Evolutionary conservation across 2,113 vertebrate species (phyloP), one percentile per base, ranked within the genome.

Genomic region (Anas platyrhynchos): DNA sequence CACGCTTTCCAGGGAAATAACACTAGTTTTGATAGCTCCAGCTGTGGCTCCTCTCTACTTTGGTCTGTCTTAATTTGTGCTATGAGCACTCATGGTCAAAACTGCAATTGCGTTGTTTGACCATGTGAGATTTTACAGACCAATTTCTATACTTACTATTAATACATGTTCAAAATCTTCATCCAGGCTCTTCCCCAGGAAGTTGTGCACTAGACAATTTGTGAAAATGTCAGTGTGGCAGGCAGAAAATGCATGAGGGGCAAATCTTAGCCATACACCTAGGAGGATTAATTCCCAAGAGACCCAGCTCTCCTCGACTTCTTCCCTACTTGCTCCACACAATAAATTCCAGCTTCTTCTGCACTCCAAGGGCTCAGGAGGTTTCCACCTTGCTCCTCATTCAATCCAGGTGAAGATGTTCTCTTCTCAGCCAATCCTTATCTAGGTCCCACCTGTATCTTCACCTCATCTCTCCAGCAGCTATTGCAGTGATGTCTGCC

Each of bases 191-290:
- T 89, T 65, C 7, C 12, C 23, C 16, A 2, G 13, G 5, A 91
- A 29, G 3, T 12, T 61, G 7, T 38, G 15, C 61, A 43, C 66
- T 54, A 13, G 7, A 69, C 8, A 41, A 54, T 65, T 87, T 56
- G 36, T 69, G 71, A 82, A 56, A 89, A 85, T 65, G 52, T 48
- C 54, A 22, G 52, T 84, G 48, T 59, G 50, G 38, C 50, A 41
- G 48, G 11, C 14, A 68, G 74, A 91, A 80, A 68, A 69, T 12
- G 13, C 34, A 43, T 0, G 0, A 58, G 34, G 14, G 4, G 1
- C 6, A 71, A 83, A 81, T 59, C 36, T 27, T 55, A 89, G 43
- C 27, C 69, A 41, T 16, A 7, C 2, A 50, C 11, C 38, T 48
- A 46, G 44, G 21, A 58, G 9, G 25, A 65, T 13, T 66, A 7